phyloP scores from a whole-genome alignment of 2,888 invertebrate species.

The Parnassius apollo region DNA sequence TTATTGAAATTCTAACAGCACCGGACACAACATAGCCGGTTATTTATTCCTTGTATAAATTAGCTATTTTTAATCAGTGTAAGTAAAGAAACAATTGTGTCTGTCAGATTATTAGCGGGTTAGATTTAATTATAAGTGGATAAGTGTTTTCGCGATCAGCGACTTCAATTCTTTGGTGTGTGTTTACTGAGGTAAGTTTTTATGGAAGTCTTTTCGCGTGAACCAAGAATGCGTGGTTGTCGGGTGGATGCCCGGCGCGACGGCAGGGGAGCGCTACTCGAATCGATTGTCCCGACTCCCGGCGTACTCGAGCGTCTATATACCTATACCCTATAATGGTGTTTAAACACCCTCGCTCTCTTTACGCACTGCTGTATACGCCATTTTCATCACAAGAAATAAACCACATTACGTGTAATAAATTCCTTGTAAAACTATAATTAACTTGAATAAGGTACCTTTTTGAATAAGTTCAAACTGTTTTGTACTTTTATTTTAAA shows the following conservation, averaged over 20 bases:
- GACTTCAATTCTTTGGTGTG: slow-evolving; percentile 67
- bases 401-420: too few species aligned
- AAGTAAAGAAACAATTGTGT: slow-evolving; percentile 65
- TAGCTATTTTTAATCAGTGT: slow-evolving; percentile 50
- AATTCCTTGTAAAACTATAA: too few species aligned
- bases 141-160: slow-evolving; percentile 69
- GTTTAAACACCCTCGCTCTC: slow-evolving; percentile 56
- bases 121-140: slow-evolving; percentile 56
- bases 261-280: slow-evolving; percentile 59
- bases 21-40: slow-evolving; percentile 55
- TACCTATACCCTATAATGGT: slow-evolving; percentile 33
- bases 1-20: slow-evolving; percentile 41
- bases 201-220: slow-evolving; percentile 40
- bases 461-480: too few species aligned
- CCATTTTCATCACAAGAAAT: slow-evolving; percentile 35
- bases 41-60: slow-evolving; percentile 25
- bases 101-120: slow-evolving; percentile 43
- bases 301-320: slow-evolving; percentile 37
- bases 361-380: slow-evolving; percentile 41
- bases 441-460: too few species aligned
- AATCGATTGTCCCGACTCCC: slow-evolving; percentile 65
- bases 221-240: slow-evolving; percentile 33
- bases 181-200: slow-evolving; percentile 74
- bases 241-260: slow-evolving; percentile 42
- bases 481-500: too few species aligned